phyloP scores from a whole-genome alignment of 2,888 invertebrate genomes.

The Corbicula japonica region DNA sequence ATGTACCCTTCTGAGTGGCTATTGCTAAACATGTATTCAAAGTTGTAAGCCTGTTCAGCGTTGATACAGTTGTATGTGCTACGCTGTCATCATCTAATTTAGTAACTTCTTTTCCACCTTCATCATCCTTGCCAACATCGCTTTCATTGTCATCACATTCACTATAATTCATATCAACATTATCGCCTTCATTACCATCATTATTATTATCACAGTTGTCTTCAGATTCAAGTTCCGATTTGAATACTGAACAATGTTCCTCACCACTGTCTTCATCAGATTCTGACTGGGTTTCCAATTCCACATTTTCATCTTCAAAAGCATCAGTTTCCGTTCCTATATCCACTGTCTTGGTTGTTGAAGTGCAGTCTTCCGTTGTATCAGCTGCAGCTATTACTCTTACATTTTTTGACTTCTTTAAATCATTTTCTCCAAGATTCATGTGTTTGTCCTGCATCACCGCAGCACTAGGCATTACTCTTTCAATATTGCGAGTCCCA shows the following conservation, averaged over 20 bases:
- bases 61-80: too few relatives aligned
- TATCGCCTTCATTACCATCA: background rate
- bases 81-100: background rate
- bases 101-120: background rate
- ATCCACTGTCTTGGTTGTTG: constrained; percentile 54
- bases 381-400: constrained; percentile 64
- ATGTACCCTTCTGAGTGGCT: constrained; percentile 57
- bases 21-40: constrained; percentile 59
- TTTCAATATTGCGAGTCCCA: background rate
- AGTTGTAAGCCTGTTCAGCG: too few relatives aligned
- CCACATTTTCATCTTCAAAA: constrained; percentile 52
- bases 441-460: background rate
- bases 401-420: constrained; percentile 20
- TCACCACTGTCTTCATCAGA: constrained; percentile 34
- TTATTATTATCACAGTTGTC: constrained; percentile 21
- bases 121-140: background rate
- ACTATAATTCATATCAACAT: too few relatives aligned
- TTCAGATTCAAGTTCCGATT: background rate
- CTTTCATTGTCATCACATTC: too few relatives aligned
- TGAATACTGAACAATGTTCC: constrained; percentile 14
- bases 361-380: constrained; percentile 58
- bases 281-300: constrained; percentile 22
- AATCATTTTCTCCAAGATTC: background rate
- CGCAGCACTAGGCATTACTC: background rate
- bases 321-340: constrained; percentile 67